These are phyloP conservation scores for Teleiodes luculella DNA, from an alignment of 2,888 invertebrate species.

Conservation along the genomic window DNA sequence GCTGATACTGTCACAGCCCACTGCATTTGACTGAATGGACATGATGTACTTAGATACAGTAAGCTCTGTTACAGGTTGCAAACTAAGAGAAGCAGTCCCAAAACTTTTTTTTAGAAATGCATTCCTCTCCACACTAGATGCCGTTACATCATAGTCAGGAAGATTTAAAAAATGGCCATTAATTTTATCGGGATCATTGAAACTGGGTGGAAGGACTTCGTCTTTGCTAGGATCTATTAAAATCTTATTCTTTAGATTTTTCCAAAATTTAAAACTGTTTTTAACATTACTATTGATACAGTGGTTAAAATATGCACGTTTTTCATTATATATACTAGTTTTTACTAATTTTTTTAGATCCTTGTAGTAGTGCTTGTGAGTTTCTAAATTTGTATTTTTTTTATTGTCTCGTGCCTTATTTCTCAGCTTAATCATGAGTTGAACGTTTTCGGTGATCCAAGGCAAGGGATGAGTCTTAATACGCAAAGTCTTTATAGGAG, in stretches of 20 bases:
- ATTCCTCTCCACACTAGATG: background rate
- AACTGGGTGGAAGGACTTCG: background rate
- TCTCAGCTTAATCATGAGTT: background rate
- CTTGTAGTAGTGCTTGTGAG: background rate
- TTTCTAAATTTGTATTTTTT: background rate
- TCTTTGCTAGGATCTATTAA: background rate
- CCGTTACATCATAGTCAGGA: background rate
- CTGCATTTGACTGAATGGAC: background rate
- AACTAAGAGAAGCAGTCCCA: background rate
- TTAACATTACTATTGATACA: conserved; percentile 12
- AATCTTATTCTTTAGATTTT: background rate
- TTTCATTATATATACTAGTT: background rate
- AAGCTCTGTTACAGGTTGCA: background rate
- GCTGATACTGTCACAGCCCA: background rate
- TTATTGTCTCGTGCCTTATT: background rate
- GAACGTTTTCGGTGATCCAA: background rate
- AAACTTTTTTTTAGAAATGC: background rate
- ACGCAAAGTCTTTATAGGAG: background rate
- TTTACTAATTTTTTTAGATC: background rate
- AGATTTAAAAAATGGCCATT: background rate
- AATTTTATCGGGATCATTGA: background rate
- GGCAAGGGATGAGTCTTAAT: background rate
- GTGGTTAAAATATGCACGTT: background rate
- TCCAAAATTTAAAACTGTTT: background rate
- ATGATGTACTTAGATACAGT: background rate